phyloP scores from a whole-genome alignment of 2,797 vertebrate species.

The Poeciliopsis paucimaculata region DNA sequence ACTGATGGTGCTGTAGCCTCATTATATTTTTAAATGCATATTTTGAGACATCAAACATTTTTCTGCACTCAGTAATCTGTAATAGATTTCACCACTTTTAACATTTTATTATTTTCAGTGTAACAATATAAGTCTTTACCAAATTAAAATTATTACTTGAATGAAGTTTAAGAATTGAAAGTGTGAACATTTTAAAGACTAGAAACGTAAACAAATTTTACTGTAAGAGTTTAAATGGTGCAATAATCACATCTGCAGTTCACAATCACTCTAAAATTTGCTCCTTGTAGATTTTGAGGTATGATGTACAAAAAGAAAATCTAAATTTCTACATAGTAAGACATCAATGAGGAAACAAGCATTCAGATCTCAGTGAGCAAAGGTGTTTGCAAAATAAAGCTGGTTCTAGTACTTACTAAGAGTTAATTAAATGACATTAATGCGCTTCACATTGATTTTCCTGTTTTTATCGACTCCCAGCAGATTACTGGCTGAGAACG shows the following conservation, averaged over 20 bases:
- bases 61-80: background rate
- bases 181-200: background rate
- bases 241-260: background rate
- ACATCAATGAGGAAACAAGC: background rate
- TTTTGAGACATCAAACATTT: background rate
- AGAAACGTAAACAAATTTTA: background rate
- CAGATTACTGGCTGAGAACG: conserved; percentile 38
- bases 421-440: conserved; percentile 46
- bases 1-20: background rate
- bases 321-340: background rate
- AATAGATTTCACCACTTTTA: background rate
- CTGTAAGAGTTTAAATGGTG: background rate
- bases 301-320: background rate
- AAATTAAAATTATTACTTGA: background rate
- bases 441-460: conserved; percentile 47
- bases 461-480: conserved; percentile 50
- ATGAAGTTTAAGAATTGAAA: background rate
- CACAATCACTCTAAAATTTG: background rate
- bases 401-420: conserved; percentile 7
- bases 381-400: conserved; percentile 11
- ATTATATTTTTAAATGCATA: background rate
- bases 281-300: background rate
- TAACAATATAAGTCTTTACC: background rate
- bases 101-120: background rate
- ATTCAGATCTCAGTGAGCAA: background rate